Base-by-base conservation (phyloP, 2,113 vertebrate species). In the Gadus macrocephalus region DNA sequence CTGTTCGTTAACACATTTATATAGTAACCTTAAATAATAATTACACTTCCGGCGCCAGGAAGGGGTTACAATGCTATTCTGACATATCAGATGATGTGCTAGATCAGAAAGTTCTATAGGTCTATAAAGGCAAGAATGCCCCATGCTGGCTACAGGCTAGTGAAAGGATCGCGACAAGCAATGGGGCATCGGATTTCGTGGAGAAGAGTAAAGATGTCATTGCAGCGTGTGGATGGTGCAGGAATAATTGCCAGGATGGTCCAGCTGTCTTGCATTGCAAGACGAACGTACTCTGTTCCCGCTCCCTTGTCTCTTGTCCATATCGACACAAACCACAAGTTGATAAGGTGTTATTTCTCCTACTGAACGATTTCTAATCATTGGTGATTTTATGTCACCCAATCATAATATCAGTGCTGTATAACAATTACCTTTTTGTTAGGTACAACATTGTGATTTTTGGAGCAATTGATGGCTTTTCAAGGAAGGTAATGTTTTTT, bases 381-480 rank as follows among this genome's bases (percentile, higher is more conserved):
- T 67, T 20, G 16, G 62, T 73, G 65, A 49, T 19, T 59, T 27
- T 25, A 27, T 67, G 20, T 62, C 60, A 62, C 58, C 58, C 19
- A 62, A 62, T 22, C 20, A 14, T 27, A 55, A 56, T 17, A 56
- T 16, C 22, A 67, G 49, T 66, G 42, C 49, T 67, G 14, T 67
- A 3, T 56, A 55, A 55, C 53, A 3, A 67, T 66, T 66, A 38
- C 11, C 3, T 38, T 65, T 64, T 20, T 66, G 31, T 66, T 42
- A 75, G 73, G 67, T 75, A 70, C 73, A 69, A 75, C 73, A 75
- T 70, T 59, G 60, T 66, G 15, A 60, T 75, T 59, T 75, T 75
- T 59, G 61, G 61, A 17, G 61, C 25, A 56, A 69, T 65, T 31
- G 67, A 74, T 69, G 62, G 67, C 3, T 69, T 66, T 38, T 75